These are phyloP conservation scores for Troilus luridus DNA, from an alignment of 2,888 invertebrate species.

Conservation along the genomic window DNA sequence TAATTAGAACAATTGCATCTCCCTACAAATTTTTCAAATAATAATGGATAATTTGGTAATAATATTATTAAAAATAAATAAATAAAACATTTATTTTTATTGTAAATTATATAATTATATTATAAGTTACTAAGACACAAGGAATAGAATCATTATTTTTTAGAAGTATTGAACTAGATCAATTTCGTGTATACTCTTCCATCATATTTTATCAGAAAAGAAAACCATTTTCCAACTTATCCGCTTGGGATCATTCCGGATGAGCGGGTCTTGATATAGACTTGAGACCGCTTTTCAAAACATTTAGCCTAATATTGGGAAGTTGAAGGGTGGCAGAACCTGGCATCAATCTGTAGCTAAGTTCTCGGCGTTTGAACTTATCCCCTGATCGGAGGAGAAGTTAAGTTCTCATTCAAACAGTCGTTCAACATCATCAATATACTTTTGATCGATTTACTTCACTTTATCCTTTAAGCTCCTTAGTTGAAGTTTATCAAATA, in stretches of 20 bases:
- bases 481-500: background rate
- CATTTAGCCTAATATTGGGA: background rate
- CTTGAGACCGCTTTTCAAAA: background rate
- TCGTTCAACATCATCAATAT: background rate
- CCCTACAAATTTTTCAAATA: too few relatives aligned
- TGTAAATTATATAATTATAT: too few relatives aligned
- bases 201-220: background rate
- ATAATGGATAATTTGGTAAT: too few relatives aligned
- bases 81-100: too few relatives aligned
- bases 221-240: conserved; percentile 7
- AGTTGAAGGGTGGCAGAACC: background rate
- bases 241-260: background rate
- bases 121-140: background rate
- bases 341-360: background rate
- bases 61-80: too few relatives aligned
- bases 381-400: background rate
- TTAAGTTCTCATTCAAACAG: background rate
- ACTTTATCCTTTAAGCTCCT: background rate
- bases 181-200: background rate
- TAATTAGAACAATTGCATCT: too few relatives aligned
- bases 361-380: background rate
- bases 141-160: background rate
- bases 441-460: background rate
- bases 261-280: background rate
- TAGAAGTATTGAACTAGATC: background rate